Percentiles rank a stretch among this genome's conserved stretches.
Conservation (phyloP, 2,797 vertebrate genomes). For the Microctenopoma lineatum region DNA sequence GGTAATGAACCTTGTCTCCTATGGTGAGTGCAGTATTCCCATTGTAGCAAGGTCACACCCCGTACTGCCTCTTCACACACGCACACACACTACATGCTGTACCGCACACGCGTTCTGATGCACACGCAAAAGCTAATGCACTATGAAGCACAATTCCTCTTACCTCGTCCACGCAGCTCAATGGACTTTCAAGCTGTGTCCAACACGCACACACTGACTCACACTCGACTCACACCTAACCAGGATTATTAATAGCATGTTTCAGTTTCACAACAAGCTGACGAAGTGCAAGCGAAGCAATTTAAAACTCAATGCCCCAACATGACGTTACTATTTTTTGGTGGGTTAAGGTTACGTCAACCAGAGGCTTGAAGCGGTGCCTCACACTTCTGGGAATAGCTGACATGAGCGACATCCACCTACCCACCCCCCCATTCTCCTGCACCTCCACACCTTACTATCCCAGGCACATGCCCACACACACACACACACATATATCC, state of each 20-base stretch:
- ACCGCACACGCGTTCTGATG: slow-evolving; percentile 36
- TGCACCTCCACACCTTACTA: slow-evolving; percentile 21
- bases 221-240: slow-evolving; percentile 41
- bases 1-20: slow-evolving; percentile 13
- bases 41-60: slow-evolving; percentile 35
- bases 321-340: slow-evolving; percentile 61
- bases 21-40: slow-evolving; percentile 45
- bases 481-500: slow-evolving; percentile 19
- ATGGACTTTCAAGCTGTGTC: slow-evolving; percentile 66
- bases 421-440: not conserved
- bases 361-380: slow-evolving; percentile 28
- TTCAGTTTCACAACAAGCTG: slow-evolving; percentile 74
- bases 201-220: slow-evolving; percentile 54
- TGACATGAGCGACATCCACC: slow-evolving; percentile 4
- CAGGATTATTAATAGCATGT: slow-evolving; percentile 76
- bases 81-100: slow-evolving; percentile 37
- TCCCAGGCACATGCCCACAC: slow-evolving; percentile 31
- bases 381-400: slow-evolving; percentile 47
- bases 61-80: slow-evolving; percentile 36
- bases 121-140: slow-evolving; percentile 19
- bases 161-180: slow-evolving; percentile 66
- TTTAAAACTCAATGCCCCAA: slow-evolving; percentile 53
- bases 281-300: slow-evolving; percentile 74
- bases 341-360: slow-evolving; percentile 63
- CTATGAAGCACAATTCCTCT: slow-evolving; percentile 51